These are phyloP conservation scores for Catonia carolina DNA, from an alignment of 2,888 invertebrate genomes.

Conservation along the genomic window DNA sequence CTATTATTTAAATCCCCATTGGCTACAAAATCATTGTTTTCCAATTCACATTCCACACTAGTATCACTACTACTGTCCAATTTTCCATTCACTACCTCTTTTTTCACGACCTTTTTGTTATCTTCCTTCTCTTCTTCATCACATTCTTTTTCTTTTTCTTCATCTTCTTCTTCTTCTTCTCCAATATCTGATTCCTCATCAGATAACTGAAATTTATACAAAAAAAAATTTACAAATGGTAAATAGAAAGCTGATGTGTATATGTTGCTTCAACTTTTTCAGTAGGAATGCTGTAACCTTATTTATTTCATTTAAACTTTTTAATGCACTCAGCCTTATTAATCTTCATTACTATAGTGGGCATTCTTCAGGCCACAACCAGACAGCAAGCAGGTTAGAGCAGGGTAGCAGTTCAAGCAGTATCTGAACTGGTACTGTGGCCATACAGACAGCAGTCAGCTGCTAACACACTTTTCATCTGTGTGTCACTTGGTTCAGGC, in stretches of 20 bases:
- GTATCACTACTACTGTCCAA: slow-evolving; percentile 4
- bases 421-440: no score
- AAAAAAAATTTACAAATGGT: no score
- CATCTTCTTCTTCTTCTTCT: slow-evolving; percentile 1
- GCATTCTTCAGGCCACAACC: not conserved
- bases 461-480: no score
- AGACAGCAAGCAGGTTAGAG: no score
- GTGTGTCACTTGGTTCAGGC: no score
- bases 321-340: slow-evolving; percentile 17
- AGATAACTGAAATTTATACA: no score
- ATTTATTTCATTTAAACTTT: slow-evolving; percentile 20
- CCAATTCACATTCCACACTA: no score
- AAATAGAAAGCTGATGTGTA: no score
- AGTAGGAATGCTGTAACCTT: slow-evolving; percentile 22
- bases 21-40: slow-evolving; percentile 6
- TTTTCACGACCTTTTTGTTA: slow-evolving; percentile 17
- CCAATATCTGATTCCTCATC: no score
- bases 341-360: not conserved
- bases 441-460: no score
- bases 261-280: slow-evolving; percentile 28
- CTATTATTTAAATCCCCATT: slow-evolving; percentile 31
- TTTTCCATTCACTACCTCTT: slow-evolving; percentile 20
- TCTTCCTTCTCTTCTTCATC: slow-evolving; percentile 34
- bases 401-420: no score
- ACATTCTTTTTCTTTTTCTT: slow-evolving; percentile 25